These are phyloP conservation scores for Ctenosaura bakeri DNA, from an alignment of 2,797 vertebrate genomes.

Conservation along the genomic window DNA sequence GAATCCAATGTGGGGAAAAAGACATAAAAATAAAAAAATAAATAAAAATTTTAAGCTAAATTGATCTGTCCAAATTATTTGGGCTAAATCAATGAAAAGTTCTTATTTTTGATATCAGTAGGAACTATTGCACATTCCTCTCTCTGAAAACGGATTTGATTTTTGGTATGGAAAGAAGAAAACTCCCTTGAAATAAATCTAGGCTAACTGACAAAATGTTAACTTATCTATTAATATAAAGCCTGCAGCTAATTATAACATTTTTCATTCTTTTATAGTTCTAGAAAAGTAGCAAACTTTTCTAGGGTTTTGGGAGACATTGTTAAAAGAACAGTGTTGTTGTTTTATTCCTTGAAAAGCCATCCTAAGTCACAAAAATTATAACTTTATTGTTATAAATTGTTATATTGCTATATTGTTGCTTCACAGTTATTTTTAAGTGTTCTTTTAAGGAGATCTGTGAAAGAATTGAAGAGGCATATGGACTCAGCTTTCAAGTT, in stretches of 20 bases:
- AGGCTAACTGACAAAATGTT: neutral
- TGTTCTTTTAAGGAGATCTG: neutral
- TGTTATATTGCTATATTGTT: neutral
- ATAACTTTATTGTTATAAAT: neutral
- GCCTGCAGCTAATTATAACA: constrained; percentile 8
- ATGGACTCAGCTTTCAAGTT: accelerated
- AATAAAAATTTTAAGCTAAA: neutral
- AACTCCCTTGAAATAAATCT: neutral
- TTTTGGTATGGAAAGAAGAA: neutral
- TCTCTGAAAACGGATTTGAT: neutral
- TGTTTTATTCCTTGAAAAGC: neutral
- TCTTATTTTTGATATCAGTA: neutral
- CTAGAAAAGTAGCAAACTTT: neutral
- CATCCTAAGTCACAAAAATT: neutral
- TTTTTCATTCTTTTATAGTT: neutral
- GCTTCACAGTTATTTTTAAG: constrained; percentile 10
- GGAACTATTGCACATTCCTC: neutral
- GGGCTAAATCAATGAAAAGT: neutral
- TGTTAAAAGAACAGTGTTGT: neutral
- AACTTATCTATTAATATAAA: neutral
- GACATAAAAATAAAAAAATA: too few relatives aligned
- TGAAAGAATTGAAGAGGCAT: neutral
- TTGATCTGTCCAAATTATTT: neutral
- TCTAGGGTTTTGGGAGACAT: too few relatives aligned
- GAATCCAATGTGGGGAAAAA: too few relatives aligned